Percentiles rank a stretch among this genome's conserved stretches.
Evolutionary conservation across 30 jellyfish, hydroid and myxozoan species (phyloP).

Genomic region (Turritopsis dohrnii): DNA sequence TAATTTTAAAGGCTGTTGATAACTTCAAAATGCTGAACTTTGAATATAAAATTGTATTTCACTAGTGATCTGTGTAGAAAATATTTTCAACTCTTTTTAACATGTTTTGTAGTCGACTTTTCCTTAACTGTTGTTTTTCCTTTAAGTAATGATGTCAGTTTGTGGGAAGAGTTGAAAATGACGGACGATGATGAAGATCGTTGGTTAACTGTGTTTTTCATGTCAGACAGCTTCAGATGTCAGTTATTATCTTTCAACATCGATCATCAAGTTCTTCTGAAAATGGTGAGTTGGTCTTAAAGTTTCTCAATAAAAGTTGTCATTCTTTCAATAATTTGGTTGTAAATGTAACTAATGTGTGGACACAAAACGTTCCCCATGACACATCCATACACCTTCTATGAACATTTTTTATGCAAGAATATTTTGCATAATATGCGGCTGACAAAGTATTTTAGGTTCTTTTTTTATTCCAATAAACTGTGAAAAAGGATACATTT

Average conservation of each 20-base stretch:
- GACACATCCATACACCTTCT: too few species aligned
- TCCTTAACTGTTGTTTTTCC: not conserved
- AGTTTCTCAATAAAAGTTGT: not conserved
- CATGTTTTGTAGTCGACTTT: not conserved
- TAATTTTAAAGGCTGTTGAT: not conserved
- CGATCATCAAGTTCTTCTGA: not conserved
- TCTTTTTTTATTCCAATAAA: too few species aligned
- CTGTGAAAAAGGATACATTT: too few species aligned
- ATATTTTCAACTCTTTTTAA: not conserved
- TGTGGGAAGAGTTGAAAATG: constrained; percentile 18
- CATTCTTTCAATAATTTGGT: not conserved
- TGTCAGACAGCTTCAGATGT: constrained; percentile 16
- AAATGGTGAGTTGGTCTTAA: not conserved
- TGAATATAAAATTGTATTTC: not conserved
- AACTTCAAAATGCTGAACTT: not conserved
- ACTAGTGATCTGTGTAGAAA: not conserved
- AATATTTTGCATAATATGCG: too few species aligned
- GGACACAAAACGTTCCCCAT: too few species aligned
- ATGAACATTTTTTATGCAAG: too few species aligned
- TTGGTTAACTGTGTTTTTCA: constrained; percentile 8
- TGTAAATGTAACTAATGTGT: too few species aligned
- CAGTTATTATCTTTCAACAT: constrained; percentile 20
- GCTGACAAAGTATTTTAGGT: too few species aligned
- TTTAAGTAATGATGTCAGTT: constrained; percentile 19
- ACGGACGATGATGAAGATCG: constrained; percentile 9